phyloP scores from a whole-genome alignment of 2,113 vertebrate species.

The zebrafish (Danio rerio) region DNA sequence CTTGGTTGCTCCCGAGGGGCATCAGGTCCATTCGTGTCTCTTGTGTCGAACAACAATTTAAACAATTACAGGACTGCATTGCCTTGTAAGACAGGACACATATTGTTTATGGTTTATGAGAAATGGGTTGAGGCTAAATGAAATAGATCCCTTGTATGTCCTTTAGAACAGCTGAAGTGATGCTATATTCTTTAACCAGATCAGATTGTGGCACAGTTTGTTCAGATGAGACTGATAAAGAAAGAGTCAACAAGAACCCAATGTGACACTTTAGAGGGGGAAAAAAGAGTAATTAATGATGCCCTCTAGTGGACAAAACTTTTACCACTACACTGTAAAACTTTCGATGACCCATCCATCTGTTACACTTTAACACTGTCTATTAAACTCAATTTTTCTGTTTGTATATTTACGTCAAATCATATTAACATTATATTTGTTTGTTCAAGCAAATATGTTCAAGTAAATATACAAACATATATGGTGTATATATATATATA shows the following conservation, averaged over 20 bases:
- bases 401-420: too few relatives aligned
- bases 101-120: conserved; percentile 31
- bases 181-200: conserved; percentile 7
- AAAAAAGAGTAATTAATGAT: conserved; percentile 39
- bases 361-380: too few relatives aligned
- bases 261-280: background rate
- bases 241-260: background rate
- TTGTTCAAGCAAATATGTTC: background rate
- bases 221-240: conserved; percentile 1
- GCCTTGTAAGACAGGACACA: conserved; percentile 28
- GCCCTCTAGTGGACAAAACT: conserved; percentile 64
- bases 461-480: too few relatives aligned
- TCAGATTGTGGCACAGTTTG: background rate
- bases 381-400: too few relatives aligned
- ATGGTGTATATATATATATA: too few relatives aligned
- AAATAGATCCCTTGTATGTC: conserved; percentile 33
- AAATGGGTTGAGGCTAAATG: conserved; percentile 42
- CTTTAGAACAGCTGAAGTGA: conserved; percentile 25
- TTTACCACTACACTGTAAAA: conserved; percentile 16
- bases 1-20: conserved; percentile 35
- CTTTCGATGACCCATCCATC: too few relatives aligned
- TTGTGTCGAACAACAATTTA: conserved; percentile 27
- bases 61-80: conserved; percentile 45
- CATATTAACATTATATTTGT: background rate
- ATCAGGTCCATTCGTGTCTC: conserved; percentile 46